Conservation (phyloP, 2,888 invertebrate species). For the Drosophila melanosoma region DNA sequence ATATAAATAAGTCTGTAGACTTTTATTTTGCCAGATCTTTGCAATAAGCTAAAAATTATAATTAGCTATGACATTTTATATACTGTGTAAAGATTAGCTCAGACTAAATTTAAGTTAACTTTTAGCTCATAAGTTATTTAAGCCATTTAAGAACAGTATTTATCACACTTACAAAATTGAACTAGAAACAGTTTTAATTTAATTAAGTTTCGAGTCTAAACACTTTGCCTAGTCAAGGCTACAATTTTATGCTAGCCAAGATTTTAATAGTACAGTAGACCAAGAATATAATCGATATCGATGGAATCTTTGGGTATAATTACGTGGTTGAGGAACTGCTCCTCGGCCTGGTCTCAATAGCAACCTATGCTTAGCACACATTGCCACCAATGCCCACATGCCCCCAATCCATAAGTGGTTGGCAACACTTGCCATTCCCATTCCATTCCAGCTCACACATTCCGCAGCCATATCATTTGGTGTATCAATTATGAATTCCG, state of each 20-base stretch:
- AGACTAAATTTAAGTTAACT: neutral
- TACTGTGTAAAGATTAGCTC: neutral
- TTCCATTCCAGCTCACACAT: constrained; percentile 31
- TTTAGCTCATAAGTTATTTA: neutral
- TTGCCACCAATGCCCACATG: constrained; percentile 25
- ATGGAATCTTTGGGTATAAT: constrained; percentile 11
- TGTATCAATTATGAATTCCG: constrained; percentile 62
- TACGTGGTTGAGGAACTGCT: constrained; percentile 6
- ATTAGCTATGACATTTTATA: neutral
- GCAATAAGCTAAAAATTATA: neutral
- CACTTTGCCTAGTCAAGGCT: neutral
- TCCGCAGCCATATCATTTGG: constrained; percentile 54
- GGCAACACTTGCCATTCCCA: constrained; percentile 33
- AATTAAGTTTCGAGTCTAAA: neutral
- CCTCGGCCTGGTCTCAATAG: neutral
- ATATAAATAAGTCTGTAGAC: neutral
- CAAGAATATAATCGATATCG: neutral
- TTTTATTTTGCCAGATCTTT: neutral
- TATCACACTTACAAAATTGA: neutral
- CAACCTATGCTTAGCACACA: constrained; percentile 21
- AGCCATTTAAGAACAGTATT: neutral
- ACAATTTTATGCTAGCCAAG: neutral
- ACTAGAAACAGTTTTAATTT: neutral
- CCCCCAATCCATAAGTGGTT: constrained; percentile 31
- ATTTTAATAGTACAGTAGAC: neutral